Percentiles rank a stretch among this genome's conserved stretches.
Evolutionary conservation across 1,140 invertebrate genomes (phyloP).

Genomic region (Cyclina sinensis): DNA sequence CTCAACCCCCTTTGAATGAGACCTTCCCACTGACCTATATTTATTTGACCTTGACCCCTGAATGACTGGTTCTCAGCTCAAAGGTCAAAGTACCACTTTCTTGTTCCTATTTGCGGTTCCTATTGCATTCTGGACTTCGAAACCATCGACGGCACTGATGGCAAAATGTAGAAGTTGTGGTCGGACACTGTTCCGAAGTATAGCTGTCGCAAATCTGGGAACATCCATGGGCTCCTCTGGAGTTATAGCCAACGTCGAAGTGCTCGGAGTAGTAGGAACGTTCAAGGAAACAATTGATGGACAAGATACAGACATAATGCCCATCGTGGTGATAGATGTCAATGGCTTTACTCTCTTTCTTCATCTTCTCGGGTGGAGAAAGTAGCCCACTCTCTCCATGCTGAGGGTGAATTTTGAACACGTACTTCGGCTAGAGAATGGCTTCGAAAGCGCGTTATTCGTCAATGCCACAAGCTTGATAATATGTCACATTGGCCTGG

Average conservation of each 20-base stretch:
- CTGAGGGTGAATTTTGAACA: neutral
- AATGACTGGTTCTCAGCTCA: no score
- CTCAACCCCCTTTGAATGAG: no score
- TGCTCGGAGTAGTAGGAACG: neutral
- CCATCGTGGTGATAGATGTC: neutral
- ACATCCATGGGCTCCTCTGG: neutral
- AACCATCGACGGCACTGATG: neutral
- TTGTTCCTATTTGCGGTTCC: neutral
- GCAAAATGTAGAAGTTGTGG: no score
- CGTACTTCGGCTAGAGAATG: neutral
- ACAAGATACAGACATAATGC: neutral
- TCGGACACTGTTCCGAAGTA: neutral
- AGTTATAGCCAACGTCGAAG: neutral
- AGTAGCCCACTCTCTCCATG: neutral
- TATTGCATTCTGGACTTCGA: neutral
- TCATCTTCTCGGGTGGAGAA: neutral
- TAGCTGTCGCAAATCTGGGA: neutral
- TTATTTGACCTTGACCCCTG: no score
- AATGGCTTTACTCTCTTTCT: neutral
- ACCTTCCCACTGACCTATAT: no score
- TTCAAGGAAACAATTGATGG: neutral
- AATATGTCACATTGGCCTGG: neutral
- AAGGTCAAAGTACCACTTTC: no score
- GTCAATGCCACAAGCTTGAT: neutral
- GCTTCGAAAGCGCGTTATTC: neutral